phyloP scores from a whole-genome alignment of 2,888 invertebrate genomes.

The Dryococelus australis region DNA sequence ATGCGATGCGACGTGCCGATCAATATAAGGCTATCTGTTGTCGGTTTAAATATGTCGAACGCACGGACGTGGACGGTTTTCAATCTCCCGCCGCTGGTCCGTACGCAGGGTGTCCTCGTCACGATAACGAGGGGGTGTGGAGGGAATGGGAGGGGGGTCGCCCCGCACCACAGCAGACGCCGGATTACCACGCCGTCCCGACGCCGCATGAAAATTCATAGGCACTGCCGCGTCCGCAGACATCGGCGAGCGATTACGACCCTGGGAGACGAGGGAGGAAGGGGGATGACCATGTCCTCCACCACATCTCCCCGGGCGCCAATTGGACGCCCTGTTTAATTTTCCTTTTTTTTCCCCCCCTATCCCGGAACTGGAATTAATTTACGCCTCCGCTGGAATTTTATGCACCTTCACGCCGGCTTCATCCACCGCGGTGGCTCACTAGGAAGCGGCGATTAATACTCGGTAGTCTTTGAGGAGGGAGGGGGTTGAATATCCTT shows the following conservation, averaged over 20 bases:
- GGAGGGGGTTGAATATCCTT: too few relatives aligned
- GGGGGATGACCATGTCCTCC: neutral
- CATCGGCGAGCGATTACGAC: neutral
- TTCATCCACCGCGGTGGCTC: neutral
- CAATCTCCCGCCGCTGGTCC: too few relatives aligned
- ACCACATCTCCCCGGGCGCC: neutral
- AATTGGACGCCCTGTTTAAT: neutral
- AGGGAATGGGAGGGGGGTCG: neutral
- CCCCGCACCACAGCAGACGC: neutral
- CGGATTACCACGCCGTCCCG: neutral
- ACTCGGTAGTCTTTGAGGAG: too few relatives aligned
- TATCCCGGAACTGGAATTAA: neutral
- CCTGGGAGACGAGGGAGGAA: too few relatives aligned
- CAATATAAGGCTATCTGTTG: too few relatives aligned
- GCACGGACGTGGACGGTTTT: too few relatives aligned
- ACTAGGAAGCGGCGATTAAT: too few relatives aligned
- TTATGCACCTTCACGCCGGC: neutral
- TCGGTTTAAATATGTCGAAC: too few relatives aligned
- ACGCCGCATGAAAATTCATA: conserved; percentile 16
- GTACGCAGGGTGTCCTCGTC: too few relatives aligned
- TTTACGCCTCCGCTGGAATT: conserved; percentile 7
- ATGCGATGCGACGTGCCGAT: too few relatives aligned
- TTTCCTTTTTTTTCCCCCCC: neutral
- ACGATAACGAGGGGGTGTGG: neutral
- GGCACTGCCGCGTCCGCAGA: neutral